These are phyloP conservation scores for Caenorhabditis sulstoni DNA, from an alignment of 2,888 invertebrate species.

Conservation along the genomic window DNA sequence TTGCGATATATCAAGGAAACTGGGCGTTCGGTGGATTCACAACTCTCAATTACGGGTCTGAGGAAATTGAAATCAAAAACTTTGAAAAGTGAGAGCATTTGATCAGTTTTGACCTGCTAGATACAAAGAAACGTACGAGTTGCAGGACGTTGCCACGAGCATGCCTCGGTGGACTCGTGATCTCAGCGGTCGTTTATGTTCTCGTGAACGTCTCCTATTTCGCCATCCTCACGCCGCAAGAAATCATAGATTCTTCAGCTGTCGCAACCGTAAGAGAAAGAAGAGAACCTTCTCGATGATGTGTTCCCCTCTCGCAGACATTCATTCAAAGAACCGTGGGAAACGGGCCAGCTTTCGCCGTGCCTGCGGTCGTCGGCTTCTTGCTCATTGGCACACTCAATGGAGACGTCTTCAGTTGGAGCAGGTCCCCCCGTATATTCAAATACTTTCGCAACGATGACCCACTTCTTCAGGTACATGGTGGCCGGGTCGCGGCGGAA, in stretches of 20 bases:
- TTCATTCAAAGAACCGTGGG: slow-evolving; percentile 67
- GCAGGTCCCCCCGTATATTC: slow-evolving; percentile 41
- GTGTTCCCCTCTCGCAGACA: slow-evolving; percentile 47
- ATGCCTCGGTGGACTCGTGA: slow-evolving; percentile 61
- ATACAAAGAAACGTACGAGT: not conserved
- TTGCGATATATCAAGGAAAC: slow-evolving; percentile 69
- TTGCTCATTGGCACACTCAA: slow-evolving; percentile 68
- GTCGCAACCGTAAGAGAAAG: slow-evolving; percentile 69
- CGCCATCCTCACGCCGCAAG: slow-evolving; percentile 60
- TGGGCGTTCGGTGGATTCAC: slow-evolving; percentile 71
- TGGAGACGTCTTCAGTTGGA: slow-evolving; percentile 68
- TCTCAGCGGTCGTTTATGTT: slow-evolving; percentile 61
- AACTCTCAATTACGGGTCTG: slow-evolving; percentile 69
- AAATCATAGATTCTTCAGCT: slow-evolving; percentile 63
- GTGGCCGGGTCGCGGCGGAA: slow-evolving; percentile 64
- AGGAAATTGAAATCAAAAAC: slow-evolving; percentile 66
- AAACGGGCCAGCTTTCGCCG: slow-evolving; percentile 57
- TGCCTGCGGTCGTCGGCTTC: slow-evolving; percentile 67
- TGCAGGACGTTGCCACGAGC: slow-evolving; percentile 65
- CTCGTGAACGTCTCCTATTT: slow-evolving; percentile 67
- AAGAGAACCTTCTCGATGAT: slow-evolving; percentile 10
- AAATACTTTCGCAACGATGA: slow-evolving; percentile 19
- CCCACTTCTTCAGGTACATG: slow-evolving; percentile 61
- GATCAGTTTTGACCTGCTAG: too few species aligned
- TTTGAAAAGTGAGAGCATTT: slow-evolving; percentile 60